Percentiles rank a stretch among this genome's conserved stretches.
phyloP scores from a whole-genome alignment of 2,113 vertebrate species.

The Alligator mississippiensis region DNA sequence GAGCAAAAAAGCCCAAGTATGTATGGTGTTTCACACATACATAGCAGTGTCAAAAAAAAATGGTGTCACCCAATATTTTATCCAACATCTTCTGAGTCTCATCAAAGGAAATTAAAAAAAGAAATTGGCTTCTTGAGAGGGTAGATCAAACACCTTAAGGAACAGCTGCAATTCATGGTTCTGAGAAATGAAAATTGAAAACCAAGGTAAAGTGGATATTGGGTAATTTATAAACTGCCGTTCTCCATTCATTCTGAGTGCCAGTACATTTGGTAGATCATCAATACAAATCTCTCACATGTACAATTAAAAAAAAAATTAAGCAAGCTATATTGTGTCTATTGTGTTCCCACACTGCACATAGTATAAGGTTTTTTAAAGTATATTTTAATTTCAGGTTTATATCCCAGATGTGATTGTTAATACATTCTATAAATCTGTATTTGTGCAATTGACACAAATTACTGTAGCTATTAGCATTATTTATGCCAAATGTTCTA shows the following conservation, averaged over 20 bases:
- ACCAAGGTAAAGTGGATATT: conserved; percentile 41
- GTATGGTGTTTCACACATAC: neutral
- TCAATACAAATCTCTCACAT: conserved; percentile 58
- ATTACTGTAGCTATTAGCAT: neutral
- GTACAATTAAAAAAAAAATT: conserved; percentile 50
- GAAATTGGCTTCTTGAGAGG: conserved; percentile 68
- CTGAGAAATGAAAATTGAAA: conserved; percentile 70
- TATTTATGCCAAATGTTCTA: neutral
- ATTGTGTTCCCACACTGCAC: neutral
- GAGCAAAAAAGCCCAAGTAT: conserved; percentile 15
- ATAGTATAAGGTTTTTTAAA: neutral
- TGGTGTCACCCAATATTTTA: conserved; percentile 62
- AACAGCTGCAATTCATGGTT: conserved; percentile 68
- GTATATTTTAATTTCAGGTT: neutral
- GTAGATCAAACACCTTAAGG: conserved; percentile 65
- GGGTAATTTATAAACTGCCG: conserved; percentile 71
- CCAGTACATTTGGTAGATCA: conserved; percentile 63
- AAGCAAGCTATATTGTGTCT: conserved; percentile 26
- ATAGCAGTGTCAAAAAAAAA: conserved; percentile 25
- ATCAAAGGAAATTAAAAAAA: conserved; percentile 75
- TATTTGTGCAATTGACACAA: neutral
- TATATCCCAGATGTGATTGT: fast-evolving
- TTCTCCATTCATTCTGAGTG: conserved; percentile 48
- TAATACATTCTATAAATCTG: neutral
- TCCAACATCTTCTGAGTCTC: conserved; percentile 62